A percentile compares a stretch with the other conserved stretches of the same genome.
phyloP scores from a whole-genome alignment of 2,113 vertebrate genomes.

The Syngnathus typhle region DNA sequence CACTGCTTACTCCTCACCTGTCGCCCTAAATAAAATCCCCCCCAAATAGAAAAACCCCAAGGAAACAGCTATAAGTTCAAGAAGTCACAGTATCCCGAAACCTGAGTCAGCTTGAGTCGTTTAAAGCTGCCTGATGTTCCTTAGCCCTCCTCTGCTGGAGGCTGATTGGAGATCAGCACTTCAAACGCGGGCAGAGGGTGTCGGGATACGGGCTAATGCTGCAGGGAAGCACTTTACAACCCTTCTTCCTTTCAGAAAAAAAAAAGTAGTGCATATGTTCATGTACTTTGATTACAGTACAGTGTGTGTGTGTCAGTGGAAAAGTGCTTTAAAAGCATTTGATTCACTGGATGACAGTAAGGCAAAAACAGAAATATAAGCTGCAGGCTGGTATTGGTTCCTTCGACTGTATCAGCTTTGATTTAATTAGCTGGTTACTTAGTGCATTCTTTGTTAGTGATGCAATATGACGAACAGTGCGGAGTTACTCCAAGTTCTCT shows the following conservation, averaged over 20 bases:
- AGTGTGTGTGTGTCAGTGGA: constrained; percentile 21
- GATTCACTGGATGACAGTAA: constrained; percentile 34
- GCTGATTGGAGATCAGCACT: constrained; percentile 51
- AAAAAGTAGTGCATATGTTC: constrained; percentile 51
- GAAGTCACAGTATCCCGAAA: constrained; percentile 57
- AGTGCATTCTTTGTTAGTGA: constrained; percentile 58
- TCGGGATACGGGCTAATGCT: constrained; percentile 46
- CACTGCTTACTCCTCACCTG: constrained; percentile 46
- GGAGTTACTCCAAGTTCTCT: constrained; percentile 45
- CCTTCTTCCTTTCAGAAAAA: constrained; percentile 22
- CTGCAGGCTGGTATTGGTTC: constrained; percentile 42
- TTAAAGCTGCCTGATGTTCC: constrained; percentile 43
- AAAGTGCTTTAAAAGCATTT: constrained; percentile 29
- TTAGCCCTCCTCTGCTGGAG: constrained; percentile 25
- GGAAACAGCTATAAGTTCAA: constrained; percentile 47
- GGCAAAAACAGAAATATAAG: constrained; percentile 51
- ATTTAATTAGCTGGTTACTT: constrained; percentile 67
- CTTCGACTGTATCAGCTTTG: constrained; percentile 51
- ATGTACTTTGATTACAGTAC: constrained; percentile 56
- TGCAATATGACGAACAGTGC: constrained; percentile 61
- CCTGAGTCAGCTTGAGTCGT: constrained; percentile 34
- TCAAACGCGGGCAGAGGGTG: constrained; percentile 47
- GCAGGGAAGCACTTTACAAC: constrained; percentile 44
- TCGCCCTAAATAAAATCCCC: constrained; percentile 36
- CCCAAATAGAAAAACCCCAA: constrained; percentile 36